These are phyloP conservation scores for Peromyscus leucopus DNA, from an alignment of 2,113 vertebrate species.

Conservation along the genomic window DNA sequence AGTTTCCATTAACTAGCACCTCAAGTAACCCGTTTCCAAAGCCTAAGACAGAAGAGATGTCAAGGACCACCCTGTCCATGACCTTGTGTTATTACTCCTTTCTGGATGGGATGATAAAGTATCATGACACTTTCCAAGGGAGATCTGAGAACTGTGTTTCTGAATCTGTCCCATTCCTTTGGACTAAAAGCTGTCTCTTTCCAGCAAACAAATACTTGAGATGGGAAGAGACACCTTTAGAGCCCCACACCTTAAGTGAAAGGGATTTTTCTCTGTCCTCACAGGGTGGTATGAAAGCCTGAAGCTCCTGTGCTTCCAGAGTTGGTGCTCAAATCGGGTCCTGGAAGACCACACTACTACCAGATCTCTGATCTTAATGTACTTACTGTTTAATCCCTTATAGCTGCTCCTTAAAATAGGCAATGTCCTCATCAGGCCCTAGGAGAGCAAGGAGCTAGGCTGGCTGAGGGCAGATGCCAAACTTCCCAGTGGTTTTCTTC, in stretches of 20 bases:
- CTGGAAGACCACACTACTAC: background rate
- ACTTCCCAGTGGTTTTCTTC: conserved; percentile 65
- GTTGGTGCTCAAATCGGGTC: background rate
- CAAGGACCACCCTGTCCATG: background rate
- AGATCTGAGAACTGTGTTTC: conserved; percentile 26
- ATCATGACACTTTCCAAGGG: conserved; percentile 14
- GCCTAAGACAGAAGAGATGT: background rate
- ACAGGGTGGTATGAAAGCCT: background rate
- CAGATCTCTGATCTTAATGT: background rate
- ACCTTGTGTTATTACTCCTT: conserved; percentile 18
- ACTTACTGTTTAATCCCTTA: conserved; percentile 2
- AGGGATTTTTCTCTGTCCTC: background rate
- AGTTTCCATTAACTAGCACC: background rate
- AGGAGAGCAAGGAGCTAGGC: conserved; percentile 49
- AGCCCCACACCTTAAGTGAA: background rate
- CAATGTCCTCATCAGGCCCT: conserved; percentile 53
- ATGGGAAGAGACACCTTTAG: conserved; percentile 5
- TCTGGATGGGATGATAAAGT: background rate
- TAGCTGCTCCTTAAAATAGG: conserved; percentile 68
- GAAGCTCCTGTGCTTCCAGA: background rate
- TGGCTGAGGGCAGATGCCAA: conserved; percentile 66
- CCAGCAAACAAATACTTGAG: background rate
- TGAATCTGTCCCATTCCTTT: conserved; percentile 48
- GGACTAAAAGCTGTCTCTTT: conserved; percentile 26
- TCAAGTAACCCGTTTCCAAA: background rate